These are phyloP conservation scores for Anseranas semipalmata DNA, from an alignment of 2,113 vertebrate genomes.

Conservation along the genomic window DNA sequence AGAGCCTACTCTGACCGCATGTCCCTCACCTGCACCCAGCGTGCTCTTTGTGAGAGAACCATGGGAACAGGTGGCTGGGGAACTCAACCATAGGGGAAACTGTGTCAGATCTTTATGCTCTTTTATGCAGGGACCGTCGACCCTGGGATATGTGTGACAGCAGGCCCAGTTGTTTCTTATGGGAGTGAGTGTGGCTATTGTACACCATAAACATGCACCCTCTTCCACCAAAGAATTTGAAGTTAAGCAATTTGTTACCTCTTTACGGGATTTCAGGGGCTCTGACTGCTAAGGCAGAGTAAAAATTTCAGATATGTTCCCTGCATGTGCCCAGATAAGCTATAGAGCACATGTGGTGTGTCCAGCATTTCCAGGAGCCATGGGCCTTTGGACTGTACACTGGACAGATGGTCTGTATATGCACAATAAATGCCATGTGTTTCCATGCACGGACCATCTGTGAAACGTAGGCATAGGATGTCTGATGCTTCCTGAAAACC, in stretches of 20 bases:
- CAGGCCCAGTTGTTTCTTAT: background rate
- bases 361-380: constrained; percentile 1
- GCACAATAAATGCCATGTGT: constrained; percentile 41
- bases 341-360: background rate
- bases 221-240: background rate
- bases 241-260: background rate
- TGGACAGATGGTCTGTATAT: constrained; percentile 21
- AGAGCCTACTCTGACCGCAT: background rate
- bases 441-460: constrained; percentile 37
- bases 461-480: background rate
- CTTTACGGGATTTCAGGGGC: background rate
- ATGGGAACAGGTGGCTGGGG: background rate
- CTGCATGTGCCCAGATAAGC: background rate
- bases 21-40: background rate
- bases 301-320: background rate
- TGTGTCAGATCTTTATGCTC: background rate
- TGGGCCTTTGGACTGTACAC: background rate
- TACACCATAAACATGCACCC: background rate
- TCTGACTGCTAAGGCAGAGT: background rate
- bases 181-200: background rate
- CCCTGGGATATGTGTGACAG: background rate
- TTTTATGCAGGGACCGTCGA: background rate
- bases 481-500: constrained; percentile 34
- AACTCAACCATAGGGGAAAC: background rate
- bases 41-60: rapidly evolving